Evolutionary conservation across 2,113 vertebrate species (phyloP).

Genomic region (Tamias sibiricus): DNA sequence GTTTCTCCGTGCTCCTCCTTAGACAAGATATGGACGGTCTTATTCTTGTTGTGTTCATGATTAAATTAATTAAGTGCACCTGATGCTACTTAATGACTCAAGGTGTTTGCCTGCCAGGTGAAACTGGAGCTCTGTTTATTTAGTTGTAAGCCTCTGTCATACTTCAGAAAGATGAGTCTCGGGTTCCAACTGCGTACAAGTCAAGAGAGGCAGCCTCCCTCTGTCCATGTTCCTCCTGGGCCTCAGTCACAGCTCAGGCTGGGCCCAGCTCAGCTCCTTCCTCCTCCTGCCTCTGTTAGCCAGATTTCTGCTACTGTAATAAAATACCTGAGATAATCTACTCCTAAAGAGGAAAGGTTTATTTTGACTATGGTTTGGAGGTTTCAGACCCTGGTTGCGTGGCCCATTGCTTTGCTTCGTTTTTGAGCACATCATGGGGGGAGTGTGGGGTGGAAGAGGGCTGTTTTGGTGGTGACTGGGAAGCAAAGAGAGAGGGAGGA

Average conservation of each 20-base stretch:
- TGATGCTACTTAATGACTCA: slow-evolving; percentile 48
- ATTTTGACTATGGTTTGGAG: background rate
- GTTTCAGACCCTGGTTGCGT: background rate
- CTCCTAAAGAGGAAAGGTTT: background rate
- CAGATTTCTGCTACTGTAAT: background rate
- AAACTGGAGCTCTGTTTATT: slow-evolving; percentile 39
- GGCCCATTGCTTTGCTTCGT: no score
- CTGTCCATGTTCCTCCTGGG: rapidly evolving
- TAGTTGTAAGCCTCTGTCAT: background rate
- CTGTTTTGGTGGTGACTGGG: background rate
- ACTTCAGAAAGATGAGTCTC: background rate
- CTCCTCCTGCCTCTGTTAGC: background rate
- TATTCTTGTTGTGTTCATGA: background rate
- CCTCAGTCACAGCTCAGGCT: background rate
- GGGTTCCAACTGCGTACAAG: background rate
- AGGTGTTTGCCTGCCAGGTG: slow-evolving; percentile 26
- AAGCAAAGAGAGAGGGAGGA: background rate
- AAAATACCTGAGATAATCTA: background rate
- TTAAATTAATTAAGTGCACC: slow-evolving; percentile 47
- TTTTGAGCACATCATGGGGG: background rate
- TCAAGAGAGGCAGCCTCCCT: background rate
- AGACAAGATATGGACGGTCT: background rate
- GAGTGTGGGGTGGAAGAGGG: background rate
- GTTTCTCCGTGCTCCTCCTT: background rate
- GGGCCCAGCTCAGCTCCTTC: background rate